Evolutionary conservation across 2,888 invertebrate genomes (phyloP).

Genomic region (Drosophila meridionalis): DNA sequence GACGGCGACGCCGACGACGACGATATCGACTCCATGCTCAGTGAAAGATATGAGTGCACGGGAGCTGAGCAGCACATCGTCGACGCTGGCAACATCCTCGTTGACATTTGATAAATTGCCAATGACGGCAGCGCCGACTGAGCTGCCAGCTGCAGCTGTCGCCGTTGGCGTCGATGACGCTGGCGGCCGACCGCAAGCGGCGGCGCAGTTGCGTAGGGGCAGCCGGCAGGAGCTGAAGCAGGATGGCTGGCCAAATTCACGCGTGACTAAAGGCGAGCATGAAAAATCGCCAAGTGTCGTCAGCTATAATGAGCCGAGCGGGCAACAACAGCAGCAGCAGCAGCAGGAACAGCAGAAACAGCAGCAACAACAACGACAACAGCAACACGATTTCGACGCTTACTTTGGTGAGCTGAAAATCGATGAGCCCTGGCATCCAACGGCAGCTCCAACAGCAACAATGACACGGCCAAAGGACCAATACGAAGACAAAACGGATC

Average conservation of each 20-base stretch:
- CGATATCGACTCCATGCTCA: constrained; percentile 23
- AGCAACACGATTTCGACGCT: constrained; percentile 57
- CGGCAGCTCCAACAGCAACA: constrained; percentile 31
- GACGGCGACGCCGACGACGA: constrained; percentile 1
- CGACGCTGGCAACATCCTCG: constrained; percentile 74
- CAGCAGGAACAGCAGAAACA: constrained; percentile 34
- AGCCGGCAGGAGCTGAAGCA: constrained; percentile 32
- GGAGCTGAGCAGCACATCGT: constrained; percentile 69
- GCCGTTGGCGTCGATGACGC: constrained; percentile 39
- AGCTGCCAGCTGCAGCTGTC: constrained; percentile 61
- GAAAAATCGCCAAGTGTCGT: constrained; percentile 75
- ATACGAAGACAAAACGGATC: constrained; percentile 54
- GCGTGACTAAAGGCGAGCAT: constrained; percentile 77
- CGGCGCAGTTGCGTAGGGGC: constrained; percentile 21
- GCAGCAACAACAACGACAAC: constrained; percentile 32
- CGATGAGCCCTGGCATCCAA: constrained; percentile 67
- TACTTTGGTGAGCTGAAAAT: constrained; percentile 74
- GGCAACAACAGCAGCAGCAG: constrained; percentile 39
- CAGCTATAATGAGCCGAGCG: constrained; percentile 67
- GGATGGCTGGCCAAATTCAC: constrained; percentile 70
- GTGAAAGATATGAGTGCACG: constrained; percentile 48
- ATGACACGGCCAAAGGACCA: constrained; percentile 28
- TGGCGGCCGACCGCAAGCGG: constrained; percentile 63
- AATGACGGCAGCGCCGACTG: constrained; percentile 61
- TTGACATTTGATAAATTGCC: constrained; percentile 78